phyloP scores from a whole-genome alignment of 2,113 vertebrate genomes.

The Clarias gariepinus region DNA sequence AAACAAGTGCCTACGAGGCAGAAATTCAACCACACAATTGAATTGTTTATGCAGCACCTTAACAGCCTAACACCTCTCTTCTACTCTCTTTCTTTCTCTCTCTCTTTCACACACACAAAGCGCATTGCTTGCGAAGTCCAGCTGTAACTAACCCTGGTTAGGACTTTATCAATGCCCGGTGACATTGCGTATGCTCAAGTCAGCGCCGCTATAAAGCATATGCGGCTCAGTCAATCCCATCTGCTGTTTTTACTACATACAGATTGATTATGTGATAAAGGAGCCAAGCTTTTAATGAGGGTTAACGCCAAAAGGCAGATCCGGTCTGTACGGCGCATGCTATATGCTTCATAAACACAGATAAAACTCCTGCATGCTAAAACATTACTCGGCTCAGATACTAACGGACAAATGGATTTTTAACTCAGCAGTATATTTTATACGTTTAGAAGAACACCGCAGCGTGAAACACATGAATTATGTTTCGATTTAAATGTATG shows the following conservation, averaged over 20 bases:
- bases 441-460: too few species aligned
- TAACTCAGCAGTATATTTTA: neutral
- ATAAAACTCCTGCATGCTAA: neutral
- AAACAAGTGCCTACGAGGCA: slow-evolving; percentile 68
- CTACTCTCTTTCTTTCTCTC: too few species aligned
- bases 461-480: neutral
- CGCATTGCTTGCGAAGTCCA: slow-evolving; percentile 77
- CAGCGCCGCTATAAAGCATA: slow-evolving; percentile 91
- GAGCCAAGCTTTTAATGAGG: slow-evolving; percentile 73
- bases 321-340: slow-evolving; percentile 40
- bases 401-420: slow-evolving; percentile 13
- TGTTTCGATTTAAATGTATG: neutral
- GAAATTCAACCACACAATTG: slow-evolving; percentile 77
- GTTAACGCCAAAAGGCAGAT: slow-evolving; percentile 77
- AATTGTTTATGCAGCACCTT: slow-evolving; percentile 75
- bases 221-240: slow-evolving; percentile 90
- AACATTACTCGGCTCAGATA: slow-evolving; percentile 3
- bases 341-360: slow-evolving; percentile 33
- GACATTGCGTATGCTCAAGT: slow-evolving; percentile 84
- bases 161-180: slow-evolving; percentile 83
- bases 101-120: slow-evolving; percentile 29
- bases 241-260: slow-evolving; percentile 86
- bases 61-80: slow-evolving; percentile 62
- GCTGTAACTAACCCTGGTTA: slow-evolving; percentile 82
- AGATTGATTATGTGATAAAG: slow-evolving; percentile 85